Evolutionary conservation across 2,113 vertebrate genomes (phyloP).

Genomic region (Poecile atricapillus): DNA sequence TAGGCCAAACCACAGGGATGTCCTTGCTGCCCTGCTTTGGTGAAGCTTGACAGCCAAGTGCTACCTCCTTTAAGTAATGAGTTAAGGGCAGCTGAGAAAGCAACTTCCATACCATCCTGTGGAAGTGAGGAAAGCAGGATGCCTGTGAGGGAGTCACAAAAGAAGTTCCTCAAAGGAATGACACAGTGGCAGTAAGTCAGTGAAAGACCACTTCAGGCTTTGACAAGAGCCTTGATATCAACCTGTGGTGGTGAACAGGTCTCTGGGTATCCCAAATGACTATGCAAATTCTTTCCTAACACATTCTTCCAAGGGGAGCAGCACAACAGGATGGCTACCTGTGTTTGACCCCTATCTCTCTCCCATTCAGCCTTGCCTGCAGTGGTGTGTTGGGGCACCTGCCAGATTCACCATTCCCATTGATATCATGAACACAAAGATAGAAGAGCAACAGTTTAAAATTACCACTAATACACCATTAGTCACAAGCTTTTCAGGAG

Average conservation of each 20-base stretch:
- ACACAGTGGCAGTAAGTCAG: neutral
- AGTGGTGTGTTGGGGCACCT: neutral
- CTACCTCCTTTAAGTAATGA: neutral
- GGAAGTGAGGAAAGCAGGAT: neutral
- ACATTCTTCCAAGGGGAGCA: neutral
- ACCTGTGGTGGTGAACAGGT: neutral
- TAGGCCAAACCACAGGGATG: neutral
- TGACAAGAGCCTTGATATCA: neutral
- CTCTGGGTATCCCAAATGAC: neutral
- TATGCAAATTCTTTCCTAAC: neutral
- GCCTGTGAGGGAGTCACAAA: neutral
- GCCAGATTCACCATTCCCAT: neutral
- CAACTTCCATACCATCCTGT: neutral
- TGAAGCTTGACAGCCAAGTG: neutral
- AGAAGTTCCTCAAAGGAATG: neutral
- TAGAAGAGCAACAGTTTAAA: neutral
- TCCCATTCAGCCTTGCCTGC: neutral
- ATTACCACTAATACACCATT: conserved; percentile 78
- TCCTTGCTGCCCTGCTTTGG: neutral
- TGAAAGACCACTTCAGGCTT: neutral
- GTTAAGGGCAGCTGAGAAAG: neutral
- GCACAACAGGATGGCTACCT: neutral
- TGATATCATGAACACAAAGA: neutral
- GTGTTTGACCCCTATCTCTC: neutral
- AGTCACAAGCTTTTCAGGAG: conserved; percentile 72